Percentiles rank a stretch among this genome's conserved stretches.
Conservation (phyloP, 2,797 vertebrate species). For the Hemibagrus guttatus region DNA sequence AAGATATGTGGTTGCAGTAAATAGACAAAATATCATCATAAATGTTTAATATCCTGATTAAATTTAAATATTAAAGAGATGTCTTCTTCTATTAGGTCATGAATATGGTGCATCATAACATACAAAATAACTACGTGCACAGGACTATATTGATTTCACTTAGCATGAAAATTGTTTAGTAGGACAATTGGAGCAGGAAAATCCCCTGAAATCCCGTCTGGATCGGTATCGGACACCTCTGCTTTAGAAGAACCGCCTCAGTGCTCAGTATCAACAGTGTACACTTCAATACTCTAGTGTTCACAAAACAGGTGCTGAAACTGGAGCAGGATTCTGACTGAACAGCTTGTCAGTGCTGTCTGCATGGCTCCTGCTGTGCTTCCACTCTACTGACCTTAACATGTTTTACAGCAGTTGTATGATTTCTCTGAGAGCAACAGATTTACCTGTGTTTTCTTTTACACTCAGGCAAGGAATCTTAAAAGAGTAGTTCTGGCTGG, state of each 20-base stretch:
- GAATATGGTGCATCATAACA: too few relatives aligned
- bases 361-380: background rate
- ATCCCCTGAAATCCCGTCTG: background rate
- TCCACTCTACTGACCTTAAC: slow-evolving; percentile 21
- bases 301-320: slow-evolving; percentile 32
- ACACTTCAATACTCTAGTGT: background rate
- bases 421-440: slow-evolving; percentile 13
- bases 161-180: background rate
- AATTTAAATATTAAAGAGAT: background rate
- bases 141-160: background rate
- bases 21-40: too few relatives aligned
- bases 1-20: background rate
- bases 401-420: slow-evolving; percentile 29
- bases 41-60: background rate
- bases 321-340: slow-evolving; percentile 15
- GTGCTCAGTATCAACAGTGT: background rate
- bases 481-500: background rate
- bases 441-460: slow-evolving; percentile 51
- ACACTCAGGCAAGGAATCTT: slow-evolving; percentile 15
- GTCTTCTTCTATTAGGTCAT: background rate
- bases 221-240: background rate
- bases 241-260: background rate
- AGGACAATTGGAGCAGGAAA: background rate
- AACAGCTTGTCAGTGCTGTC: slow-evolving; percentile 5
- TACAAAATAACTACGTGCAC: background rate